These are phyloP conservation scores for Panulirus ornatus DNA, from an alignment of 1,140 invertebrate genomes.

Conservation along the genomic window DNA sequence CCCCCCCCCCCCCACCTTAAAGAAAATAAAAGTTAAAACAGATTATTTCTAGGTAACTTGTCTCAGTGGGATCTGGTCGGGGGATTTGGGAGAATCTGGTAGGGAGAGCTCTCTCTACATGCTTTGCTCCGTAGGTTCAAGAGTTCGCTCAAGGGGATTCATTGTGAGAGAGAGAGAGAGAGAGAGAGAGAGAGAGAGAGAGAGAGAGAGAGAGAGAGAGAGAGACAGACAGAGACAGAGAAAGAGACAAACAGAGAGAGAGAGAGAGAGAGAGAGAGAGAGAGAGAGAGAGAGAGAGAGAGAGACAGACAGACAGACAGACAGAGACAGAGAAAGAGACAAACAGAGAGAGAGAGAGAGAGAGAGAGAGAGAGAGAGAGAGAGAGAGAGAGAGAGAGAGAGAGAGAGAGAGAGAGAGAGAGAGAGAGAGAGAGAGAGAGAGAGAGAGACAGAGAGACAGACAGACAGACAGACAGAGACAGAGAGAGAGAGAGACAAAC, in stretches of 20 bases:
- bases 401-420: background rate
- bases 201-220: conserved; percentile 23
- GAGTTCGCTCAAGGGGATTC: background rate
- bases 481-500: too few relatives aligned
- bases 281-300: background rate
- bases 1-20: too few relatives aligned
- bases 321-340: background rate
- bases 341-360: too few relatives aligned
- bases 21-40: too few relatives aligned
- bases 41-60: too few relatives aligned
- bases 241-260: too few relatives aligned
- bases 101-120: too few relatives aligned
- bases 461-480: background rate
- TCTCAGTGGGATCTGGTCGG: too few relatives aligned
- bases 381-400: background rate
- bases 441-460: background rate
- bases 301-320: background rate
- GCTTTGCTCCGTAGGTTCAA: too few relatives aligned
- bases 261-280: conserved; percentile 29
- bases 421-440: background rate
- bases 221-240: conserved; percentile 16
- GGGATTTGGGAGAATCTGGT: too few relatives aligned
- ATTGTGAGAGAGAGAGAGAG: background rate
- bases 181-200: background rate
- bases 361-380: background rate